phyloP scores from a whole-genome alignment of 2,797 vertebrate species.

The Enoplosus armatus region DNA sequence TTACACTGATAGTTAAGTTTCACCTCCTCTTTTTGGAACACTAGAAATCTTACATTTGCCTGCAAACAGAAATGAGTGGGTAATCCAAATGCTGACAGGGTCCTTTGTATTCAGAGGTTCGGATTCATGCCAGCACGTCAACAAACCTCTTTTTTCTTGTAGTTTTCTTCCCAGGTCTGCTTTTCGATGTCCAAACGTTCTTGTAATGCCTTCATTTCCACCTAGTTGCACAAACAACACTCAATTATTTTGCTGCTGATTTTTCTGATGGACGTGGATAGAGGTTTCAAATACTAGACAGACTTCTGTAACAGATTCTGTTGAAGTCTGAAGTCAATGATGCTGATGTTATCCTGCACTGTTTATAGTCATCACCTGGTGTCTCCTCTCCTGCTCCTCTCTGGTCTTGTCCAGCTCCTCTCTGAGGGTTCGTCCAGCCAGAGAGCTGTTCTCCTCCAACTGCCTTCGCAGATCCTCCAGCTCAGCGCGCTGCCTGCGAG shows the following conservation, averaged over 20 bases:
- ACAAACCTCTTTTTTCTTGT: slow-evolving; percentile 92
- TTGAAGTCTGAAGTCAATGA: background rate
- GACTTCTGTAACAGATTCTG: background rate
- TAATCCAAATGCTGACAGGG: background rate
- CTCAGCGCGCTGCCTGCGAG: slow-evolving; percentile 90
- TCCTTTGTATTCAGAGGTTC: too few species aligned
- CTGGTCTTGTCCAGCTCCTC: slow-evolving; percentile 90
- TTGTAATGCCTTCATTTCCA: slow-evolving; percentile 89
- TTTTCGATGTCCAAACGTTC: slow-evolving; percentile 91
- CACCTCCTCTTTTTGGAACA: background rate
- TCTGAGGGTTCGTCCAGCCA: slow-evolving; percentile 84
- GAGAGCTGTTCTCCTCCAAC: slow-evolving; percentile 89
- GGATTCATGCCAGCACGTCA: background rate
- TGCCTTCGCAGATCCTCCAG: slow-evolving; percentile 90
- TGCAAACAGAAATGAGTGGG: background rate
- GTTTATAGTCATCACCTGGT: slow-evolving; percentile 86
- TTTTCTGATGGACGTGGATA: background rate
- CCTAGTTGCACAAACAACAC: slow-evolving; percentile 73
- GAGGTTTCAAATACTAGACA: background rate
- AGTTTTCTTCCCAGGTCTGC: slow-evolving; percentile 92
- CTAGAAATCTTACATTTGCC: background rate
- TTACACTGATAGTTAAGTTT: background rate
- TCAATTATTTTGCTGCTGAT: background rate
- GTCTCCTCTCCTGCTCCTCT: slow-evolving; percentile 92
- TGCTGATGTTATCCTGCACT: background rate